phyloP scores from a whole-genome alignment of 2,113 vertebrate genomes.

The Pygoscelis antarcticus region DNA sequence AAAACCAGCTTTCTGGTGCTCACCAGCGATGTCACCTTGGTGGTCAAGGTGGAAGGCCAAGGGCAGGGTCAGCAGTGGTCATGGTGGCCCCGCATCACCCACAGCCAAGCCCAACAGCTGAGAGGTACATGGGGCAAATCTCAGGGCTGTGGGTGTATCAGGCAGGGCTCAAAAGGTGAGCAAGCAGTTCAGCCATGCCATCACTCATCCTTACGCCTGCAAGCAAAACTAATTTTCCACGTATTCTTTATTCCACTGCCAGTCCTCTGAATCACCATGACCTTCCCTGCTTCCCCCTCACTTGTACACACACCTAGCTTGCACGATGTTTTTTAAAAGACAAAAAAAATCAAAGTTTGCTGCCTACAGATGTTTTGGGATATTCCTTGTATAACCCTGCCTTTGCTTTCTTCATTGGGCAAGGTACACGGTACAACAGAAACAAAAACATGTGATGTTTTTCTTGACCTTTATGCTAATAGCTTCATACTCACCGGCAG shows the following conservation, averaged over 20 bases:
- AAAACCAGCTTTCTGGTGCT: neutral
- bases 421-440: neutral
- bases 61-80: neutral
- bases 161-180: neutral
- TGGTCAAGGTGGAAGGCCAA: neutral
- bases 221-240: neutral
- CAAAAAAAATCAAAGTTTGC: neutral
- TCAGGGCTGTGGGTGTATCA: neutral
- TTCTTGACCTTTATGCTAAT: neutral
- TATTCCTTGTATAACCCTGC: neutral
- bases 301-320: neutral
- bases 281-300: neutral
- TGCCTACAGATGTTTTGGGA: neutral
- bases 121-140: neutral
- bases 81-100: accelerated
- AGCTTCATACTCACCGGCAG: neutral
- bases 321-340: neutral
- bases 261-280: slow-evolving; percentile 3
- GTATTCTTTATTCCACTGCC: slow-evolving; percentile 26
- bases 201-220: neutral
- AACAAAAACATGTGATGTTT: neutral
- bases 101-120: neutral
- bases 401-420: neutral
- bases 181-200: neutral
- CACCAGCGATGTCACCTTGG: neutral